Evolutionary conservation across 1,140 invertebrate genomes (phyloP).

Genomic region (Phymastichus coffea): DNA sequence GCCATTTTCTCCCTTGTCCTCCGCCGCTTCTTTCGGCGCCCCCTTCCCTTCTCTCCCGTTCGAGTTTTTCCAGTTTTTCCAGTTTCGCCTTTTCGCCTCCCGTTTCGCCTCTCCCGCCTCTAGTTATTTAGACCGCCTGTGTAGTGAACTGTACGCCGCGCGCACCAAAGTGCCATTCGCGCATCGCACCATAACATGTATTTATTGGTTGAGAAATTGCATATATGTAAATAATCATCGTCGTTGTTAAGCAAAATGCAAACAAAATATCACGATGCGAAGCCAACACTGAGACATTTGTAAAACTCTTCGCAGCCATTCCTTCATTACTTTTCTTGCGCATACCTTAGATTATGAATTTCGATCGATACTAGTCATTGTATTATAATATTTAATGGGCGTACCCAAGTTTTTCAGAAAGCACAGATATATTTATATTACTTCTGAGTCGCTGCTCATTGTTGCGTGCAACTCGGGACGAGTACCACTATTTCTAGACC

Average conservation of each 20-base stretch:
- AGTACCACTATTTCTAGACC: conserved; percentile 43
- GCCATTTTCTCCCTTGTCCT: too few relatives aligned
- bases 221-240: too few relatives aligned
- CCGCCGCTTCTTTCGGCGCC: too few relatives aligned
- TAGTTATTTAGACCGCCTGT: too few relatives aligned
- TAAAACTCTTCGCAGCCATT: conserved; percentile 30
- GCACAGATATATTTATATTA: conserved; percentile 22
- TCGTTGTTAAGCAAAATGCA: too few relatives aligned
- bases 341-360: conserved; percentile 18
- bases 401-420: conserved; percentile 14
- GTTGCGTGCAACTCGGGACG: conserved; percentile 33
- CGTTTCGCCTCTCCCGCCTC: neutral
- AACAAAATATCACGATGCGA: conserved; percentile 12
- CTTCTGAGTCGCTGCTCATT: conserved; percentile 13
- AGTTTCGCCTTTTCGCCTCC: conserved; percentile 2
- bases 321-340: conserved; percentile 4
- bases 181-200: too few relatives aligned
- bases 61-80: neutral
- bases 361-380: conserved; percentile 46
- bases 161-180: conserved; percentile 44
- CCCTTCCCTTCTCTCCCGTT: neutral
- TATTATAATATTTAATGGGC: conserved; percentile 32
- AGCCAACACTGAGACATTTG: conserved; percentile 6
- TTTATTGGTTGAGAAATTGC: too few relatives aligned
- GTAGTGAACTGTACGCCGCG: too few relatives aligned